Percentiles rank a stretch among this genome's conserved stretches.
phyloP scores from a whole-genome alignment of 2,113 vertebrate genomes.

The Chaenocephalus aceratus region DNA sequence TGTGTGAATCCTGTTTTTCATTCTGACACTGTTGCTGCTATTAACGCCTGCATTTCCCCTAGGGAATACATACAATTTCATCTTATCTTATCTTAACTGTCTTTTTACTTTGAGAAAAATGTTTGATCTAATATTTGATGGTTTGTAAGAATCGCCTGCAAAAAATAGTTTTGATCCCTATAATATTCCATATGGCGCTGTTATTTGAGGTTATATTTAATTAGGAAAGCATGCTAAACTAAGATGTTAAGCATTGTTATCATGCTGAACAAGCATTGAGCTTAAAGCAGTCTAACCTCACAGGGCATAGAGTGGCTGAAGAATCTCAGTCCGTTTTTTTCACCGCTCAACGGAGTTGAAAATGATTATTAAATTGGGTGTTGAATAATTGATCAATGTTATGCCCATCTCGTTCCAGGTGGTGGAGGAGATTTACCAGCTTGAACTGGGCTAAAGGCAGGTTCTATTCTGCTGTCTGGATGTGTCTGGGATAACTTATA shows the following conservation, averaged over 20 bases:
- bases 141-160: too few relatives aligned
- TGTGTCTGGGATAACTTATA: not conserved
- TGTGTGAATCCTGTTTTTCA: too few relatives aligned
- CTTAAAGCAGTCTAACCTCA: not conserved
- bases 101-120: too few relatives aligned
- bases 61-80: too few relatives aligned
- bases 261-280: not conserved
- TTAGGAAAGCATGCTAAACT: not conserved
- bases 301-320: not conserved
- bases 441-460: not conserved
- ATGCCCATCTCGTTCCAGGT: slow-evolving; percentile 23
- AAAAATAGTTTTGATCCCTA: too few relatives aligned
- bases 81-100: too few relatives aligned
- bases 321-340: not conserved
- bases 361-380: slow-evolving; percentile 13
- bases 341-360: not conserved
- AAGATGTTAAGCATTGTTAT: not conserved
- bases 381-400: slow-evolving; percentile 37
- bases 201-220: not conserved
- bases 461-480: not conserved
- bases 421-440: not conserved
- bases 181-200: not conserved
- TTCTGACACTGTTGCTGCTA: too few relatives aligned
- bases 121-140: too few relatives aligned
- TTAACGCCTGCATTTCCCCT: too few relatives aligned